Conservation (phyloP, 2,797 vertebrate genomes). For the Hephaestus fuliginosus region DNA sequence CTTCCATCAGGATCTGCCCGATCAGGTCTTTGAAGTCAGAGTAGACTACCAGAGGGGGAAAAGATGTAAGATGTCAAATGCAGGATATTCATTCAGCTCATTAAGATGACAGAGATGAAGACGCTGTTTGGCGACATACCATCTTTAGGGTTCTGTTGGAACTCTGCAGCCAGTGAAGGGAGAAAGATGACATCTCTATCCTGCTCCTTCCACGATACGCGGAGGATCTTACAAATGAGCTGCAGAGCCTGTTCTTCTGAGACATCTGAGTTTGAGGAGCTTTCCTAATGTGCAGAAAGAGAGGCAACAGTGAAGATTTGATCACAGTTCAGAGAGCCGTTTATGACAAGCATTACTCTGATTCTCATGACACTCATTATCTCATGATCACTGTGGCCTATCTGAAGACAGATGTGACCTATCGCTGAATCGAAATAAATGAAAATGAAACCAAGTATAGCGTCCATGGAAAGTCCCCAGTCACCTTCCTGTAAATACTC, state of each 20-base stretch:
- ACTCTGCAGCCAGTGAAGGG: constrained; percentile 93
- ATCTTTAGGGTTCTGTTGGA: constrained; percentile 95
- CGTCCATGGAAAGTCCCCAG: constrained; percentile 30
- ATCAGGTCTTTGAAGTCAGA: constrained; percentile 99
- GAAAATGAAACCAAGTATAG: constrained; percentile 46
- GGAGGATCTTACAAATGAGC: constrained; percentile 99
- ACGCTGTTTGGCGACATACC: constrained; percentile 80
- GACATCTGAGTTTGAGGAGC: constrained; percentile 91
- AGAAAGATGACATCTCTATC: constrained; percentile 98
- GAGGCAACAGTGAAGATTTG: neutral
- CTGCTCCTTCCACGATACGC: constrained; percentile 98
- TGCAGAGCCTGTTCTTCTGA: constrained; percentile 98
- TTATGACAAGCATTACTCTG: neutral
- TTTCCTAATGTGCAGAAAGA: constrained; percentile 85
- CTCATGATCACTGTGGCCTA: neutral
- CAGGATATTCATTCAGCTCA: neutral
- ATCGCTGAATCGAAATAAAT: neutral
- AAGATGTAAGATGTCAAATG: neutral
- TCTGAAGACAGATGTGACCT: neutral
- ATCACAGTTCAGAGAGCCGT: neutral
- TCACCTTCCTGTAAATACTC: constrained; percentile 4
- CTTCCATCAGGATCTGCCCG: constrained; percentile 99
- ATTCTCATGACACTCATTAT: neutral
- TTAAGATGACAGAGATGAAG: neutral
- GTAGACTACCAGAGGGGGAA: constrained; percentile 86